These are phyloP conservation scores for Thinocorus orbignyianus DNA, from an alignment of 2,113 vertebrate genomes.

Conservation along the genomic window DNA sequence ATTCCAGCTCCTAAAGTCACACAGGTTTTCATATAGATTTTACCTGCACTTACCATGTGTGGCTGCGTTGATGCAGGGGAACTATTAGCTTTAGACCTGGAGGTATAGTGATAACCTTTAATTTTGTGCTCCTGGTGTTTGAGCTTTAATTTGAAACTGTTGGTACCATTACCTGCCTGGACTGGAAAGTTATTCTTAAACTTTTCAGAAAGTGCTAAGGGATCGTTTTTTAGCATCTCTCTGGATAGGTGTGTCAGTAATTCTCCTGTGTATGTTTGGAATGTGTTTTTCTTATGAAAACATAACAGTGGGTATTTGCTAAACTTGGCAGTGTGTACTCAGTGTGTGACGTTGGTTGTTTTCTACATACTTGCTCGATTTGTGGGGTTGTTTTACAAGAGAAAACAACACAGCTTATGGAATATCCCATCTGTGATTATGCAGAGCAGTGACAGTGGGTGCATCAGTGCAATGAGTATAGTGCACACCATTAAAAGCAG, in stretches of 20 bases:
- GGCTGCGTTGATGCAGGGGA: not conserved
- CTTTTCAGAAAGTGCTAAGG: not conserved
- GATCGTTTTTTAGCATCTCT: not conserved
- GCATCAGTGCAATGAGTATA: accelerated
- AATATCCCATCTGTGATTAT: not conserved
- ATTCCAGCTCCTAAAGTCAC: too few relatives aligned
- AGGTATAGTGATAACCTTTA: accelerated
- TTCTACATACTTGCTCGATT: not conserved
- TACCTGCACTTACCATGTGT: not conserved
- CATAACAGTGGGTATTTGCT: accelerated
- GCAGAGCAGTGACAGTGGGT: not conserved
- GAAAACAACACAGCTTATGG: accelerated
- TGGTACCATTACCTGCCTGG: not conserved
- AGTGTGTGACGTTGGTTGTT: not conserved
- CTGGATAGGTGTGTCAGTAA: not conserved
- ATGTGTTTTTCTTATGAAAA: not conserved
- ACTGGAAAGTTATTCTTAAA: not conserved
- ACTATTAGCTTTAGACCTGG: accelerated
- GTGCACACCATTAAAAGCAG: not conserved
- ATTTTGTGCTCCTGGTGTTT: not conserved
- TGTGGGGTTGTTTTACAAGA: not conserved
- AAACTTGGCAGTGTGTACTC: not conserved
- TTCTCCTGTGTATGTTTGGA: accelerated
- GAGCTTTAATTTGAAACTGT: not conserved
- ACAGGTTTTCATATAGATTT: too few relatives aligned